Evolutionary conservation across 2,113 vertebrate species (phyloP), one percentile per base, ranked within the genome.

Genomic region (Gila orcuttii): DNA sequence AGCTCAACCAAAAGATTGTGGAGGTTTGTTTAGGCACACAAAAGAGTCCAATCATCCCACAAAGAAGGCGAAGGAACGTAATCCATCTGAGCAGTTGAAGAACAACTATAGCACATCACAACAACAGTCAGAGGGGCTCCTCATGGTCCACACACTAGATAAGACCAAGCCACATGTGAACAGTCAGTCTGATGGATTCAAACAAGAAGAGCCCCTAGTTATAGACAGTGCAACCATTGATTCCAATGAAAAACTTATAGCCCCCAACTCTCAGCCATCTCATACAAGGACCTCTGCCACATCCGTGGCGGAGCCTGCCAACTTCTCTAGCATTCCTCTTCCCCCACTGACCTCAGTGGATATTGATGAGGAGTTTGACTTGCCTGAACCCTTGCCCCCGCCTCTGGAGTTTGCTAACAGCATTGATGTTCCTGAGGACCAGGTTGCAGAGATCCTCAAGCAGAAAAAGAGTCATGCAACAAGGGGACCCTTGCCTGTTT

Each of bases 341-440:
- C 97, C 97, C 0, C 97, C 97, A 39, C 89, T 99, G 87, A 96
- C 96, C 0, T 99, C 98, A 0, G 95, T 99, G 17, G 98, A 99
- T 86, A 95, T 98, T 0, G 97, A 99, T 15, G 98, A 99, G 87
- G 98, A 99, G 8, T 99, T 99, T 87, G 93, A 98, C 45, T 98
- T 97, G 87, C 94, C 97, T 6, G 98, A 99, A 91, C 98, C 98
- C 1, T 93, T 99, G 57, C 98, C 98, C 2, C 98, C 98, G 17
- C 98, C 98, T 3, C 92, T 99, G 85, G 98, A 99, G 92, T 99
- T 99, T 4, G 98, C 98, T 52, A 99, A 99, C 91, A 99, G 98
- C 89, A 97, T 99, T 73, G 98, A 99, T 91, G 97, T 98, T 81
- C 96, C 98, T 0, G 98, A 99, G 0, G 97, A 99, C 80, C 96